Evolutionary conservation across 2,888 invertebrate species (phyloP).

Genomic region (Xanthorhoe designata): DNA sequence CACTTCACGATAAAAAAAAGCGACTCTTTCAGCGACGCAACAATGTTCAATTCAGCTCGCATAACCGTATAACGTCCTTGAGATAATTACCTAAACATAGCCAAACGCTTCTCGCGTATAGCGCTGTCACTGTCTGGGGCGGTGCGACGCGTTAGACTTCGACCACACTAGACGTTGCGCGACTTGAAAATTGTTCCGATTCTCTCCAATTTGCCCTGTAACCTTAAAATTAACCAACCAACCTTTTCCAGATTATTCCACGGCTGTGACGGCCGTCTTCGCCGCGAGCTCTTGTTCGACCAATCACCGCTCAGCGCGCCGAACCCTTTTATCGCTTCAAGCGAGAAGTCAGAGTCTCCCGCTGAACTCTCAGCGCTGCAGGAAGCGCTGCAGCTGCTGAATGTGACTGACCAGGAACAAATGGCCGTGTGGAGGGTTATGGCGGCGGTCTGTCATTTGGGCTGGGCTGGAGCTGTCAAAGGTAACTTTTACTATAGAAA

Average conservation of each 20-base stretch:
- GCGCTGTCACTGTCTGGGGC: too few species aligned
- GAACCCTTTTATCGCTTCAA: slow-evolving; percentile 92
- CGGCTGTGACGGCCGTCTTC: slow-evolving; percentile 92
- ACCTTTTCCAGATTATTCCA: slow-evolving; percentile 87
- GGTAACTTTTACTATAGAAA: slow-evolving; percentile 65
- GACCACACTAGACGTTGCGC: too few species aligned
- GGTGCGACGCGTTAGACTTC: too few species aligned
- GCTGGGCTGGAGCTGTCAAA: slow-evolving; percentile 93
- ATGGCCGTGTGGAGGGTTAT: slow-evolving; percentile 94
- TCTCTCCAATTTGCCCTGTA: too few species aligned
- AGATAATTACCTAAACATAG: too few species aligned
- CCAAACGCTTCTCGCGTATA: too few species aligned
- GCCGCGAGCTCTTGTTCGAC: slow-evolving; percentile 94
- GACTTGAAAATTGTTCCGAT: too few species aligned
- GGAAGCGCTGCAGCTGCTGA: slow-evolving; percentile 90
- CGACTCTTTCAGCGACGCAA: too few species aligned
- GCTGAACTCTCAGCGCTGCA: slow-evolving; percentile 93
- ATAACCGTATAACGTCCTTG: too few species aligned
- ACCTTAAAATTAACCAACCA: too few species aligned
- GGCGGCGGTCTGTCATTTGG: slow-evolving; percentile 97
- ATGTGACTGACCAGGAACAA: slow-evolving; percentile 91
- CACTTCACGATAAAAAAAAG: too few species aligned
- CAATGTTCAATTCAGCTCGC: too few species aligned
- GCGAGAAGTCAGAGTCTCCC: slow-evolving; percentile 93
- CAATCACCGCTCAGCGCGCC: slow-evolving; percentile 79